Base-by-base conservation (phyloP, 2,888 invertebrate genomes). In the Lasiommata megera region DNA sequence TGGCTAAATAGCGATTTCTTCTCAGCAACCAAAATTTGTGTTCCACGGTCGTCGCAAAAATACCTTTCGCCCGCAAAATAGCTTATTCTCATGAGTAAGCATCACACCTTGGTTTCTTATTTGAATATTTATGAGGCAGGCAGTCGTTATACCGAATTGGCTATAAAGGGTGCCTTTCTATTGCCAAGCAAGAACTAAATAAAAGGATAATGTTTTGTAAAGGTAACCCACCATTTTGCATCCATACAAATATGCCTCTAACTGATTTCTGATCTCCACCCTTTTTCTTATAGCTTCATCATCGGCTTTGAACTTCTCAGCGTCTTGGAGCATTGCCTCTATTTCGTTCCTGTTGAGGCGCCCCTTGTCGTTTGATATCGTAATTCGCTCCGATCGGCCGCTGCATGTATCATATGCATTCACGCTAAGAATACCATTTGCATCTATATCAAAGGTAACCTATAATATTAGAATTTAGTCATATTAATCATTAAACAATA, bases 371-470 rank as follows among this genome's bases (percentile, higher is more conserved):
- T 97, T 97, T 3, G 95, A 95, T 58, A 97, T 97, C 29, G 96
- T 96, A 64, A 97, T 96, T 70, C 94, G 93, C 74, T 96, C 95
- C 0, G 93, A 93, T 59, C 93, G 94, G 0, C 96, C 96, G 0
- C 96, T 96, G 66, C 96, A 95, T 69, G 92, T 93, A 70, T 97
- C 97, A 71, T 93, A 92, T 9, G 96, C 96, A 6, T 93, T 94
- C 0, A 96, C 96, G 71, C 96, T 95, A 1, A 97, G 79, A 61
- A 98, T 98, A 60, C 97, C 97, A 74, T 98, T 97, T 12, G 97
- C 97, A 70, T 97, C 97, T 54, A 97, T 91, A 76, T 97, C 97
- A 67, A 97, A 97, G 0, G 96, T 95, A 0, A 97, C 95, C 80
- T 95, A 89, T 60, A 67, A 66, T 18, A 18, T 43, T 0, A 53